Conservation (phyloP, 2,888 invertebrate species). For the Drosophila vallismaia region DNA sequence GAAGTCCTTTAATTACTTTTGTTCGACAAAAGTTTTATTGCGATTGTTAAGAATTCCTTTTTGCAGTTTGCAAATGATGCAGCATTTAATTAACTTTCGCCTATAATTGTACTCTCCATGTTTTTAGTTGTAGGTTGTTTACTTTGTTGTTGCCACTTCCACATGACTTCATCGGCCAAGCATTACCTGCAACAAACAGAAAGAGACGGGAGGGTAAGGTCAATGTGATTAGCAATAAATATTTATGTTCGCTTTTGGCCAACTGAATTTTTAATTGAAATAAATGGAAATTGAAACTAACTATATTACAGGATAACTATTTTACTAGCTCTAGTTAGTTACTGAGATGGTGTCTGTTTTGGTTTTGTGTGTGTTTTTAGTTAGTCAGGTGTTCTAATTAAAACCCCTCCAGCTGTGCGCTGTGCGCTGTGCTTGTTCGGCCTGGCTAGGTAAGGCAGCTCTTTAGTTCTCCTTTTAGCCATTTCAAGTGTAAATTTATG, state of each 20-base stretch:
- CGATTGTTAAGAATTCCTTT: constrained; percentile 53
- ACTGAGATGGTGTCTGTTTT: constrained; percentile 5
- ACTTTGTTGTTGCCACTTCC: constrained; percentile 25
- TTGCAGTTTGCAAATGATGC: constrained; percentile 52
- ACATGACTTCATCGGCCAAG: constrained; percentile 49
- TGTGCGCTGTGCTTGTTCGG: not conserved
- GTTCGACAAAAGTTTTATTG: constrained; percentile 67
- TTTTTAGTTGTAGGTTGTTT: not conserved
- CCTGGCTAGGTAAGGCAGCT: not conserved
- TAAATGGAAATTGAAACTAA: constrained; percentile 55
- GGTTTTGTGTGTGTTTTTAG: constrained; percentile 25
- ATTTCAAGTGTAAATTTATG: constrained; percentile 48
- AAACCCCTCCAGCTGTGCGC: constrained; percentile 52
- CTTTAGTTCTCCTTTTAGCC: constrained; percentile 7
- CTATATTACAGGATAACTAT: constrained; percentile 36
- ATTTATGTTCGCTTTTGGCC: constrained; percentile 48
- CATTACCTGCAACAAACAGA: constrained; percentile 24
- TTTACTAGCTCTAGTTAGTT: not conserved
- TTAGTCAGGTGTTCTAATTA: constrained; percentile 50
- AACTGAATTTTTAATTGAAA: constrained; percentile 61
- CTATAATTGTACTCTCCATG: constrained; percentile 43
- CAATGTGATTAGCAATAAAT: constrained; percentile 62
- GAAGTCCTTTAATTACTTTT: constrained; percentile 62
- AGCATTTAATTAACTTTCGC: constrained; percentile 54
- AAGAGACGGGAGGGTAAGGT: constrained; percentile 4